Conservation (phyloP, 2,797 vertebrate species). For the Cossypha polioptera region DNA sequence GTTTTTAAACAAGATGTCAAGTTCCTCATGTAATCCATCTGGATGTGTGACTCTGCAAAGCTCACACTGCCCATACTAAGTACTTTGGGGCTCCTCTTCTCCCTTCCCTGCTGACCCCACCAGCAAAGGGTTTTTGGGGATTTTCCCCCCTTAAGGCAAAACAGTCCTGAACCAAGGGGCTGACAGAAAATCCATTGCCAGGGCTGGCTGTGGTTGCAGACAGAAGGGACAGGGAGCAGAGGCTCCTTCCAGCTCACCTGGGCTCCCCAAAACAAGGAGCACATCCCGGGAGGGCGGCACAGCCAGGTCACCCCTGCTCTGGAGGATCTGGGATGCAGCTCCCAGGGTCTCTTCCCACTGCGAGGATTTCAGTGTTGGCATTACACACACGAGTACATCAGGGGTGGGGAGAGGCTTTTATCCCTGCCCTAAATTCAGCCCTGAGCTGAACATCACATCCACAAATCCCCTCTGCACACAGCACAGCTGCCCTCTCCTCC, state of each 20-base stretch:
- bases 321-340: background rate
- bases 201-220: fast-evolving
- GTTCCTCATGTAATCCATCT: constrained; percentile 73
- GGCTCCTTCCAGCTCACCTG: background rate
- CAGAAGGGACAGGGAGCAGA: background rate
- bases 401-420: background rate
- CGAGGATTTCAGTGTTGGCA: fast-evolving
- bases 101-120: background rate
- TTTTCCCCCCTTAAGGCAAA: background rate
- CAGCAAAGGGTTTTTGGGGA: background rate
- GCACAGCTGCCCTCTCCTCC: background rate
- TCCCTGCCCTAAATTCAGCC: background rate
- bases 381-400: fast-evolving
- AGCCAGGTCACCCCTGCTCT: fast-evolving
- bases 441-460: background rate
- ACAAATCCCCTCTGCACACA: background rate
- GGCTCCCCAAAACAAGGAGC: fast-evolving
- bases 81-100: background rate
- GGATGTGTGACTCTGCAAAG: constrained; percentile 54
- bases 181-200: background rate
- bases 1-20: constrained; percentile 75
- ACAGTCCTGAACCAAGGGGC: background rate
- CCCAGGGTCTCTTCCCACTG: background rate
- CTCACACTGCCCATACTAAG: constrained; percentile 62
- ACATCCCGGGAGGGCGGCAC: fast-evolving